Evolutionary conservation across 2,888 invertebrate species (phyloP), one percentile per base, ranked within the genome.

Genomic region (Laothoe populi): DNA sequence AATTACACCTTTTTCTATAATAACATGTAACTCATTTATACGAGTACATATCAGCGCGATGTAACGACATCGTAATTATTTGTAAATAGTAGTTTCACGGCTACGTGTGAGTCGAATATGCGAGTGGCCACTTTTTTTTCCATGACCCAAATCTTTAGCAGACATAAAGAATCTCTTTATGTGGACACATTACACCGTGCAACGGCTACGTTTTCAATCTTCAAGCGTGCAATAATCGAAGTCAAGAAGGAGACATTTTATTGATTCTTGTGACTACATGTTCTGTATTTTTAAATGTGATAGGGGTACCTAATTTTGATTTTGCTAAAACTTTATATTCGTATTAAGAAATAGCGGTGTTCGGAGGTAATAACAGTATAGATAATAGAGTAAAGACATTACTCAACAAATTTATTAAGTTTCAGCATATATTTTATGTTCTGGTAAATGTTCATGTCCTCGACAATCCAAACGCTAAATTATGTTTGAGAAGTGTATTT

Each of bases 41-140:
- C 21, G 1, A 19, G 44, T 42, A 24, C 23, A 40, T 35, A 21
- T 57, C 19, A 21, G 13, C n/a, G 23, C 42, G 23, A 0, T 11
- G 26, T 19, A 31, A 21, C 21, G 38, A 46, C 46, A 62, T 58
- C 40, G 59, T 59, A 62, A 62, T 62, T 38, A 45, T 68, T 65
- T 65, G 66, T 66, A 66, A 65, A 67, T 65, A 59, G 45, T 66
- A 62, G 67, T 69, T 68, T 68, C 60, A 72, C 64, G 64, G 68
- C 45, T 64, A 66, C 69, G 69, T 70, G 71, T 61, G 67, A 70
- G 63, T 64, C 16, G 40, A 31, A 23, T 60, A 40, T 38, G 40
- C 23, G 49, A 21, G 48, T 60, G 38, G 44, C 44, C 31, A 19
- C 31, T 35, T 11, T 61, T 53, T 53, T 53, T 53, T 53, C 53